Base-by-base conservation (phyloP, 2,113 vertebrate species). In the Corythoichthys intestinalis region DNA sequence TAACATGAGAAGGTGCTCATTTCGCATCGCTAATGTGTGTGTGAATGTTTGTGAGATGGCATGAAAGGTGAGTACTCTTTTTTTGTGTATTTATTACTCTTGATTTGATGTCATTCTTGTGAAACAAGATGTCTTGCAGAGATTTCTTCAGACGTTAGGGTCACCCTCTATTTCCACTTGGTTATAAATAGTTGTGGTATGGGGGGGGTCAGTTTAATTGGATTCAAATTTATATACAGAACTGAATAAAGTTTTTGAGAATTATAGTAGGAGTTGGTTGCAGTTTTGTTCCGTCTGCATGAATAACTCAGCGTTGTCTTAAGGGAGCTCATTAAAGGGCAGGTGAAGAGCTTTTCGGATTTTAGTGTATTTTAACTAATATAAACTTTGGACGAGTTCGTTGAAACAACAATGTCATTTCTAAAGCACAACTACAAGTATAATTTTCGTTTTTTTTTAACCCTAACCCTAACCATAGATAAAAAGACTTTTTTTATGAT, bases 41-140 rank as follows among this genome's bases (percentile, higher is more conserved):
- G 47, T 53, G 63, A 57, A 62, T 70, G n/a, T n/a, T n/a, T n/a
- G 60, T 58, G 50, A 60, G 71, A 64, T 60, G 52, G 20, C 68
- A 60, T 58, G 53, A 61, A 72, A 68, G 61, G 4, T 34, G 44
- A 72, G 77, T 71, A 54, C 56, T 69, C 61, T 70, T 65, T 66
- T 38, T 57, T 47, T 67, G 82, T 67, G 83, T 92, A 92, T 92
- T 92, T 92, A 92, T 92, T 90, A 83, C 75, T 88, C 75, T 86
- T 77, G 71, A 77, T 85, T 86, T 85, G 84, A 86, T 87, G 86
- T 83, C 78, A 76, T 82, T 77, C 75, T 86, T 84, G 86, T 90
- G 70, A 83, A 80, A 85, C 80, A 63, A 85, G 76, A 80, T 83
- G 72, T 80, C 87, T 78, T 88, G 83, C 72, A 59, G 73, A 85